These are phyloP conservation scores for Saturnia japonica DNA, from an alignment of 2,888 invertebrate genomes.

Conservation along the genomic window DNA sequence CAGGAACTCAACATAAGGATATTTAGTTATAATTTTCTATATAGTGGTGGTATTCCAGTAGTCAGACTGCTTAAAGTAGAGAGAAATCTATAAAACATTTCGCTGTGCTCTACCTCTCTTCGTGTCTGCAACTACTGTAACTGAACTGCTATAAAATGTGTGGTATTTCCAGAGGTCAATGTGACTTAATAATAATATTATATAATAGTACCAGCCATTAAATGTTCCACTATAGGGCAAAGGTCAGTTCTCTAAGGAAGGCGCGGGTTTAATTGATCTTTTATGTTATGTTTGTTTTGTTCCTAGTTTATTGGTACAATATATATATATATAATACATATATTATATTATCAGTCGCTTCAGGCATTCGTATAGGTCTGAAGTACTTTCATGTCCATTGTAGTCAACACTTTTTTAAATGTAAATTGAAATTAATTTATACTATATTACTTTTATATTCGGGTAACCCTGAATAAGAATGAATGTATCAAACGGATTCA, in stretches of 20 bases:
- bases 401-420: neutral
- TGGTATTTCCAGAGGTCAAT: neutral
- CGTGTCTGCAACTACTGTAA: too few relatives aligned
- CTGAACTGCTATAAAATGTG: too few relatives aligned
- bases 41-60: too few relatives aligned
- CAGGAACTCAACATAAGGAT: too few relatives aligned
- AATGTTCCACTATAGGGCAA: too few relatives aligned
- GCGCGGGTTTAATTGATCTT: too few relatives aligned
- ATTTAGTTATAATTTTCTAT: too few relatives aligned
- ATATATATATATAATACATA: neutral
- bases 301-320: neutral
- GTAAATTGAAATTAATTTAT: neutral
- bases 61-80: too few relatives aligned
- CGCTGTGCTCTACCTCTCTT: too few relatives aligned
- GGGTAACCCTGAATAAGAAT: slow-evolving; percentile 37
- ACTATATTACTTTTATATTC: neutral
- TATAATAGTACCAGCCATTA: neutral
- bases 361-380: neutral
- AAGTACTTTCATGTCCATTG: neutral
- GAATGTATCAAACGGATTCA: slow-evolving; percentile 69
- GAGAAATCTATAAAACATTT: too few relatives aligned
- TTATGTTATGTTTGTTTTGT: too few relatives aligned
- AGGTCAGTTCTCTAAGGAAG: too few relatives aligned
- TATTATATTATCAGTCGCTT: neutral
- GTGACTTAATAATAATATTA: neutral